phyloP scores from a whole-genome alignment of 2,113 vertebrate species.

The Lates calcarifer region DNA sequence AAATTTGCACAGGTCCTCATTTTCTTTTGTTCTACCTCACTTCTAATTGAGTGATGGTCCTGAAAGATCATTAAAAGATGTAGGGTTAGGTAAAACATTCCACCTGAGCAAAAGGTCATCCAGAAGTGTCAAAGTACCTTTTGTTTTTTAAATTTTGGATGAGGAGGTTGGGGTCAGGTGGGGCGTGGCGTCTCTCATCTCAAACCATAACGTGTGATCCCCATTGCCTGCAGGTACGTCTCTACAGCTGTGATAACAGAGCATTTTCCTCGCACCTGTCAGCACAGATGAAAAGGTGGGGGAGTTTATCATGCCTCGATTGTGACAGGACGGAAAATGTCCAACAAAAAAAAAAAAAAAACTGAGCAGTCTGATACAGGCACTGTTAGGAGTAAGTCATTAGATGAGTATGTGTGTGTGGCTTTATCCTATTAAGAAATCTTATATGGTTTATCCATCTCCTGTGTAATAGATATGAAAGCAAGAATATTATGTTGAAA shows the following conservation, averaged over 20 bases:
- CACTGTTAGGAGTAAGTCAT: neutral
- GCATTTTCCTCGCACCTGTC: slow-evolving; percentile 49
- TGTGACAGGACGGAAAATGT: neutral
- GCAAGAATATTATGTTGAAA: neutral
- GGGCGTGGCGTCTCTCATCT: neutral
- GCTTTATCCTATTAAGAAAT: neutral
- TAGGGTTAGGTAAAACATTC: neutral
- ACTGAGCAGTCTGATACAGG: neutral
- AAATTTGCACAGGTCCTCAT: slow-evolving; percentile 46
- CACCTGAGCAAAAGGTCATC: neutral
- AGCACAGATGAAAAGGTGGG: slow-evolving; percentile 3
- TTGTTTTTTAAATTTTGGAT: neutral
- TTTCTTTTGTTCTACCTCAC: slow-evolving; percentile 37
- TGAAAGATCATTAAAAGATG: slow-evolving; percentile 28
- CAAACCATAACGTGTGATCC: slow-evolving; percentile 9
- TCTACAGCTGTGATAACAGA: slow-evolving; percentile 23
- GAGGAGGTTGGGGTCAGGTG: neutral
- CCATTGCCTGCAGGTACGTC: slow-evolving; percentile 4
- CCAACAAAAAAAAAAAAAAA: neutral
- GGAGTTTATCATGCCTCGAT: slow-evolving; percentile 2
- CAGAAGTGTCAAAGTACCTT: neutral
- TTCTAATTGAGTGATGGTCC: neutral
- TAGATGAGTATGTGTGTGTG: neutral
- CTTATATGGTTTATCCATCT: neutral
- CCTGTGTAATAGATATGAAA: neutral